Evolutionary conservation across 2,113 vertebrate species (phyloP), one percentile per base, ranked within the genome.

Genomic region (Cygnus atratus): DNA sequence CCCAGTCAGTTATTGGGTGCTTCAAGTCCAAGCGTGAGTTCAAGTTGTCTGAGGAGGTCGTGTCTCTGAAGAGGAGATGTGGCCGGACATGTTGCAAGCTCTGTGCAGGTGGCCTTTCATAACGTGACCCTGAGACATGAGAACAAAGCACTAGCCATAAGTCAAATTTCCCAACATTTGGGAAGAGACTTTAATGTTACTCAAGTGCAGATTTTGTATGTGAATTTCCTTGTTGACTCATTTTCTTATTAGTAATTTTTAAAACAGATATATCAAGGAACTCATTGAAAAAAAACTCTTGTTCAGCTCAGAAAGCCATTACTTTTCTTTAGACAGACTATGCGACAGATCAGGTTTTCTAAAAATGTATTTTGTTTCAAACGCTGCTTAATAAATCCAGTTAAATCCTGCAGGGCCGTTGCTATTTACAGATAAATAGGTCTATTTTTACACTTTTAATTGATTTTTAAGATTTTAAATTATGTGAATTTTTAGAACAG

Each of bases 221-320:
- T 94, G 93, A 41, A 94, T 96, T 96, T 97, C 93, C 95, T 97
- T 96, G 96, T 93, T 95, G 74, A 48, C 54, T 83, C 88, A 62
- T 76, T 94, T 95, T 96, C 86, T 85, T 93, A 66, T 11, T 31
- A 68, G 31, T 70, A 48, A 26, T 81, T 96, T 96, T 93, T 94
- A 76, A 81, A 84, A 59, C 46, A 77, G 61, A 70, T 84, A n/a
- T 48, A 28, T 86, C 31, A 37, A 84, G 74, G 62, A 93, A 55
- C 73, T 84, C 68, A 70, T 62, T 54, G 44, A 75, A 88, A 89
- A n/a, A 63, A 87, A 29, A 28, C 48, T 73, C 46, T 58, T 50
- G 87, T 78, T 82, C 88, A 75, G 26, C 68, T 81, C 80, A 66
- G 35, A 95, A 92, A 87, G 80, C 84, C 88, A 31, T 89, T 72